Conservation (phyloP, 2,797 vertebrate genomes). For the Sebastes glaucus region DNA sequence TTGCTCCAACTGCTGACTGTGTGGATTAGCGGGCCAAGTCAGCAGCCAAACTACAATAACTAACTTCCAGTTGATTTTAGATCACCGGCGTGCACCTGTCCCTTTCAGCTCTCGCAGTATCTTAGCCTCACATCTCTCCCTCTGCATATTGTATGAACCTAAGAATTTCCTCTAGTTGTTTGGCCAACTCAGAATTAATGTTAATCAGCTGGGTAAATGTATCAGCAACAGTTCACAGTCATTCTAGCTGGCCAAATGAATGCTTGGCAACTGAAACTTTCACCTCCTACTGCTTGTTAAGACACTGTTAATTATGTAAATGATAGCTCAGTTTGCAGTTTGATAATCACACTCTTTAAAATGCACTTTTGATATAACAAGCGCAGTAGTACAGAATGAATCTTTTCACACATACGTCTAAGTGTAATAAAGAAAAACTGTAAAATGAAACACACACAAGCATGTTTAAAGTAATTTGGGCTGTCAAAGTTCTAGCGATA, state of each 20-base stretch:
- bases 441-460: not conserved
- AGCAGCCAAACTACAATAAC: not conserved
- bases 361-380: not conserved
- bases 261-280: not conserved
- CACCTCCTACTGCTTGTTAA: not conserved
- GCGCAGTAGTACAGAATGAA: not conserved
- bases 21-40: not conserved
- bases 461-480: not conserved
- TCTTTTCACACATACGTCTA: not conserved
- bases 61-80: not conserved
- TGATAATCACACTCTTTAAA: not conserved
- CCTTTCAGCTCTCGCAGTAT: not conserved
- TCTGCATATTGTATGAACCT: not conserved
- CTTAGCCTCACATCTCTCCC: not conserved
- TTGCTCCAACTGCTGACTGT: constrained; percentile 1
- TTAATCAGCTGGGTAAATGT: not conserved
- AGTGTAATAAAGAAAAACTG: not conserved
- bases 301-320: not conserved
- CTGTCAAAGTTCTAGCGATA: no score
- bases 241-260: not conserved
- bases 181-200: not conserved
- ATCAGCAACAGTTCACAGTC: not conserved
- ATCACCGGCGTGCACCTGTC: not conserved
- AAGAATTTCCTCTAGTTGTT: not conserved
- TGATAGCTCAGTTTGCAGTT: not conserved